Conservation (phyloP, 1,140 invertebrate genomes). For the Nomia melanderi region DNA sequence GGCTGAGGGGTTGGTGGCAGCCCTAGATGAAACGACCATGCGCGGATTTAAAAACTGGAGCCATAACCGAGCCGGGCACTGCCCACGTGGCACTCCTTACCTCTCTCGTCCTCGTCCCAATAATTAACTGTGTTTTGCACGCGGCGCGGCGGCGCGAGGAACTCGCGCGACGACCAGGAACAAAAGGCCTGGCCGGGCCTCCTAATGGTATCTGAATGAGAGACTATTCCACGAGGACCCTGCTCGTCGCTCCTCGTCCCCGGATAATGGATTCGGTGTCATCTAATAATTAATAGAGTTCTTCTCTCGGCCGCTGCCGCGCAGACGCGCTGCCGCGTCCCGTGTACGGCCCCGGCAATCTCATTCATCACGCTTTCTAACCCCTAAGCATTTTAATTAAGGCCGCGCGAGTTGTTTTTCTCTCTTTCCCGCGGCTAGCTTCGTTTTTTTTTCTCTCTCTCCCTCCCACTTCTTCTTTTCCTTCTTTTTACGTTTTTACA, state of each 20-base stretch:
- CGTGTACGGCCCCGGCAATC: constrained; percentile 51
- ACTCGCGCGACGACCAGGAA: constrained; percentile 24
- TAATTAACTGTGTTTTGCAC: constrained; percentile 62
- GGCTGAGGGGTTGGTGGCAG: neutral
- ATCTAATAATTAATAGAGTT: constrained; percentile 81
- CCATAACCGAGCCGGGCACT: constrained; percentile 4
- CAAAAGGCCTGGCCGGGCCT: constrained; percentile 55
- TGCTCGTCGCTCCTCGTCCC: constrained; percentile 71
- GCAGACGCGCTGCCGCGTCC: constrained; percentile 50
- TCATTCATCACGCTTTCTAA: constrained; percentile 81
- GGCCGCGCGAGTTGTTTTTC: constrained; percentile 61
- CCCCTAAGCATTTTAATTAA: constrained; percentile 81
- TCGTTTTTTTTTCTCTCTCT: no score
- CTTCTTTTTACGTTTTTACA: no score
- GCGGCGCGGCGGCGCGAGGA: constrained; percentile 1
- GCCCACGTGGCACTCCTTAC: constrained; percentile 40
- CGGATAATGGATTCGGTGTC: constrained; percentile 80
- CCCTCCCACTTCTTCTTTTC: neutral
- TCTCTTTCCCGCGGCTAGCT: neutral
- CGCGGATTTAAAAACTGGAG: neutral
- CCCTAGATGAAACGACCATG: neutral
- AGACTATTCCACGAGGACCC: constrained; percentile 71
- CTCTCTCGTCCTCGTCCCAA: constrained; percentile 32
- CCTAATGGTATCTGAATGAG: constrained; percentile 73
- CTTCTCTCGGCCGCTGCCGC: constrained; percentile 70